Base-by-base conservation (phyloP, 1,140 invertebrate species). In the Temnothorax nylanderi region DNA sequence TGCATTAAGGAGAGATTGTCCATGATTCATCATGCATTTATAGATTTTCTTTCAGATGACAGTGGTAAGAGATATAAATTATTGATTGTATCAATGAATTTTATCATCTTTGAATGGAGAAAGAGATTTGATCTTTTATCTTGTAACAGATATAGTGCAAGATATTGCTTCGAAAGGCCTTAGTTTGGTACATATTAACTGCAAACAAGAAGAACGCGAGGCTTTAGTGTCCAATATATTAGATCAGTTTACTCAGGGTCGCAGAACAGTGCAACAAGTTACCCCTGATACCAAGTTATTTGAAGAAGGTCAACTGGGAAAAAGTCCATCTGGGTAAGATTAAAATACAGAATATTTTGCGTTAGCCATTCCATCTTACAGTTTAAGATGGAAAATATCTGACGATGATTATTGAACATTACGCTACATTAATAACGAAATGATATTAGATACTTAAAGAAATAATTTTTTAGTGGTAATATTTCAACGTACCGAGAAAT, bases 401-500 rank as follows among this genome's bases (percentile, higher is more conserved):
- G 44, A 56, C 58, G 10, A 37, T 71, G 26, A 16, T 72, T 60
- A 26, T 32, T 32, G 26, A 62, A 62, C 7, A 67, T 67, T 69
- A 47, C 37, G 1, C 51, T 75, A 8, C n/a, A 49, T 69, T 69
- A 41, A 58, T 34, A 74, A 75, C n/a, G 13, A 60, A 74, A 56
- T 0, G 7, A 21, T 82, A 67, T 64, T 69, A n/a, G 49, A 81
- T 69, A 71, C 2, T 84, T 64, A 32, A 69, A 60, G 44, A n/a
- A 84, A 47, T 71, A 74, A 72, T 82, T 90, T 90, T 94, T 86
- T 91, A 98, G 98, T 0, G 97, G 97, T 21, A 98, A 97, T 90
- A 95, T 99, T 47, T 98, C 98, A 8, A 99, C 98, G 0, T 99
- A 99, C 93, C 98, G 98, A 93, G 99, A 99, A 95, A 96, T 99